A percentile compares a stretch with the other conserved stretches of the same genome.
These are phyloP conservation scores for Hyposoter dolosus DNA, from an alignment of 2,888 invertebrate species.

Conservation along the genomic window DNA sequence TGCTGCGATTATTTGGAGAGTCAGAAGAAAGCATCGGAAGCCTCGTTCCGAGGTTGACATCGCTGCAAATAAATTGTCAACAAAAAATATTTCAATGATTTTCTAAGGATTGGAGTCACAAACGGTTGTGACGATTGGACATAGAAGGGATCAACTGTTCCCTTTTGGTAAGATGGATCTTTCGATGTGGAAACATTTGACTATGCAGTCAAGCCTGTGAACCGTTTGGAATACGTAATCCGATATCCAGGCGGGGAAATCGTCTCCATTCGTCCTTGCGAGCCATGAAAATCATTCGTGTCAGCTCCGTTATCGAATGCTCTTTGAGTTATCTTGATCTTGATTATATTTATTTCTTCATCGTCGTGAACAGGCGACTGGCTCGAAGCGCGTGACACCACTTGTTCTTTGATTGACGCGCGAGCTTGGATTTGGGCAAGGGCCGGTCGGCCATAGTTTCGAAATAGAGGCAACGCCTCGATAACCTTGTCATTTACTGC, in stretches of 20 bases:
- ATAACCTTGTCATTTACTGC: constrained; percentile 11
- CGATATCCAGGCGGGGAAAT: background rate
- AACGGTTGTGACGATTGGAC: background rate
- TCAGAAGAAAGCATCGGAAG: no score
- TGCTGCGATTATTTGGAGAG: no score
- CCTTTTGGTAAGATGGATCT: background rate
- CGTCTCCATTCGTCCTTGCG: background rate
- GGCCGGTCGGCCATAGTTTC: background rate
- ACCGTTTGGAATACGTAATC: constrained; percentile 3
- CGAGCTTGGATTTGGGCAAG: constrained; percentile 5
- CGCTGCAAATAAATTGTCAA: background rate
- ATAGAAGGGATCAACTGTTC: background rate
- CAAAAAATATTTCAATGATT: background rate
- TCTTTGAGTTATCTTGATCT: constrained; percentile 30
- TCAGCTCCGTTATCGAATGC: constrained; percentile 19
- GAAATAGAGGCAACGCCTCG: constrained; percentile 5
- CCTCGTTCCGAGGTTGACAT: background rate
- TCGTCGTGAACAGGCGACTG: background rate
- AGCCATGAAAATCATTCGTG: constrained; percentile 6
- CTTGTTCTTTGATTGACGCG: constrained; percentile 1
- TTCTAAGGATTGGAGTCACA: background rate
- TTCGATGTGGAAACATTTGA: background rate
- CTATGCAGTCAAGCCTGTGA: background rate
- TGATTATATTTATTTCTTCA: constrained; percentile 15
- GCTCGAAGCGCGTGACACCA: background rate